Evolutionary conservation across 1,140 invertebrate species (phyloP).

Genomic region (Saccostrea cuccullata): DNA sequence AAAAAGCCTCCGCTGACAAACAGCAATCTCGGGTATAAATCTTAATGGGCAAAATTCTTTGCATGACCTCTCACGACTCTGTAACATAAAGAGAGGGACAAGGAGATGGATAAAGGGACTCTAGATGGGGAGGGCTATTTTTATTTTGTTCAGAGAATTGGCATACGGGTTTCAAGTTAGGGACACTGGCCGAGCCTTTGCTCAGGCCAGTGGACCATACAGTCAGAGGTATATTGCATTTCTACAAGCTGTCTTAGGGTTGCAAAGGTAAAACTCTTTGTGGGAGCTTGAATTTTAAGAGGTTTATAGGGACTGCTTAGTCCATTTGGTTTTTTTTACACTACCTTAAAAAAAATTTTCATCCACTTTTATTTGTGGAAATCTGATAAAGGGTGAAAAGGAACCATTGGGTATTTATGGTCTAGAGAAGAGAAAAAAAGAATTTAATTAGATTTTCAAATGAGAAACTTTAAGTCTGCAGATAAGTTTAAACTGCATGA

Average conservation of each 20-base stretch:
- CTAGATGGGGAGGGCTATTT: neutral
- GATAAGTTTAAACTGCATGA: neutral
- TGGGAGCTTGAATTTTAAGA: neutral
- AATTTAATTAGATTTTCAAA: neutral
- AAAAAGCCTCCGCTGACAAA: conserved; percentile 1
- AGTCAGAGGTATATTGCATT: too few relatives aligned
- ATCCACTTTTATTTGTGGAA: too few relatives aligned
- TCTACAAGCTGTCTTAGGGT: too few relatives aligned
- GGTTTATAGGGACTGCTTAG: neutral
- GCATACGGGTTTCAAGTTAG: neutral
- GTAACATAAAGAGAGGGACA: neutral
- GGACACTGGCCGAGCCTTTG: neutral
- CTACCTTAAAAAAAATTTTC: too few relatives aligned
- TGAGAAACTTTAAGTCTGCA: neutral
- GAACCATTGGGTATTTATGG: neutral
- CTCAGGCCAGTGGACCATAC: neutral
- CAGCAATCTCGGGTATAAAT: neutral
- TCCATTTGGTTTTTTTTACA: neutral
- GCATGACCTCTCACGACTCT: conserved; percentile 4
- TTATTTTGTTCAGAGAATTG: neutral
- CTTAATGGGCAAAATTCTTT: conserved; percentile 27
- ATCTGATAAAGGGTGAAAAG: neutral
- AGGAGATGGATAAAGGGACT: neutral
- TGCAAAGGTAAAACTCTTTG: neutral
- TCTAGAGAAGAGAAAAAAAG: neutral